Evolutionary conservation across 1,140 invertebrate genomes (phyloP), one percentile per base, ranked within the genome.

Genomic region (Achatina immaculata): DNA sequence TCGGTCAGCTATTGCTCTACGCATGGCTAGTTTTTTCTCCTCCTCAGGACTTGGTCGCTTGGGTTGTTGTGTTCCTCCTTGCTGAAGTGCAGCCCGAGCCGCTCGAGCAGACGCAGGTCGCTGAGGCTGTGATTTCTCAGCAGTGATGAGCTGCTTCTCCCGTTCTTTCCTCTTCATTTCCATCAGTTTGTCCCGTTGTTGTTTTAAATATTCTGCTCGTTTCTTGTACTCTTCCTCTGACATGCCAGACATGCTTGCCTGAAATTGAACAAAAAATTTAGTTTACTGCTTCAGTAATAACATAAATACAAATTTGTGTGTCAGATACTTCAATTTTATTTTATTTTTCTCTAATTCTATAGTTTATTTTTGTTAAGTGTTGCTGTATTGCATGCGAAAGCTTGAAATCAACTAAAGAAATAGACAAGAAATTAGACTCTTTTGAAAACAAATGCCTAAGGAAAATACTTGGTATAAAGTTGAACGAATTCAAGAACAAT

Each of bases 171-270:
- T 95, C 89, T 98, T 98, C 85, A 98, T 89, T 28, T 95, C 95
- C 43, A 98, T 92, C 31, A 98, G 93, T 88, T 97, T 97, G 89
- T 98, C 96, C 40, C 97, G 93, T 90, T 97, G 96, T 68, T 95
- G 93, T 43, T 95, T 94, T 38, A 98, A 91, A 89, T 97, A 98
- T 84, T 96, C 93, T 86, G 96, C 95, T 0, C 96, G 92, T 78
- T 94, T 94, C 81, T 93, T 93, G n/a, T 97, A 91, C 85, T 98
- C 96, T 74, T 94, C 93, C 31, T 88, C 87, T 78, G 84, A 85
- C 69, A 92, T 83, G 24, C 90, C 85, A 31, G 82, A 81, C 69
- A 86, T 83, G 28, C 69, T 79, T 24, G 83, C 85, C 88, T 90
- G 78, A 58, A 69, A 77, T 42, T 66, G 45, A 82, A 65, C 11